Evolutionary conservation across 2,113 vertebrate species (phyloP), one percentile per base, ranked within the genome.

Genomic region (Leucopsar rothschildi): DNA sequence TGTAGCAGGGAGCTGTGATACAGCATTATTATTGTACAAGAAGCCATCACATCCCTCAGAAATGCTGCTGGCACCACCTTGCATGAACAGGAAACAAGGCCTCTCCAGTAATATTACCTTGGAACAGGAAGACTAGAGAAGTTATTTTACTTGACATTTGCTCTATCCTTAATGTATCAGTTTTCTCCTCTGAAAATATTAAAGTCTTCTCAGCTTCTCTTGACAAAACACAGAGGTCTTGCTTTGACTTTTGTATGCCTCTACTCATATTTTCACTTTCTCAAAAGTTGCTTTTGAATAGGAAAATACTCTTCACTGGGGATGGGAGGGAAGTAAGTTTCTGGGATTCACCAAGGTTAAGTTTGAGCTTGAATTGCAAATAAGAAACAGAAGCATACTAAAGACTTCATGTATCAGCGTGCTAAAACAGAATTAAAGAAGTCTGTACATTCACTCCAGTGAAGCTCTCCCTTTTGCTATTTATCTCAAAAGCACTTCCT

Each of bases 261-360:
- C 78, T 73, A 84, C 47, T 47, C 17, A 2, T 37, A 81, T 53
- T 81, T 80, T n/a, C n/a, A 73, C 24, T 53, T 27, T 83, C 50
- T 60, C 31, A 24, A 60, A 86, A 80, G 18, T 49, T 25, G 20
- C 17, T 44, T 85, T 59, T 35, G n/a, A 60, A 39, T 24, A 82
- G 33, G 17, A 73, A 83, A 45, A 44, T 39, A 42, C 5, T 52
- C 50, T 56, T 45, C 40, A 69, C 2, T 39, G 8, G 12, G 27
- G 39, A 55, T 15, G 6, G n/a, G 27, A 37, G 10, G 16, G 11
- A 78, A 71, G 29, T 20, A 64, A 0, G 0, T 56, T 76, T 55
- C 44, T 47, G 13, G 28, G 15, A 59, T 82, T 85, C 28, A 60
- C 56, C 47, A 66, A 63, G 12, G 23, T 20, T 27, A 85, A 90